These are phyloP conservation scores for Ciconia stormi DNA, from an alignment of 2,113 vertebrate species.

Conservation along the genomic window DNA sequence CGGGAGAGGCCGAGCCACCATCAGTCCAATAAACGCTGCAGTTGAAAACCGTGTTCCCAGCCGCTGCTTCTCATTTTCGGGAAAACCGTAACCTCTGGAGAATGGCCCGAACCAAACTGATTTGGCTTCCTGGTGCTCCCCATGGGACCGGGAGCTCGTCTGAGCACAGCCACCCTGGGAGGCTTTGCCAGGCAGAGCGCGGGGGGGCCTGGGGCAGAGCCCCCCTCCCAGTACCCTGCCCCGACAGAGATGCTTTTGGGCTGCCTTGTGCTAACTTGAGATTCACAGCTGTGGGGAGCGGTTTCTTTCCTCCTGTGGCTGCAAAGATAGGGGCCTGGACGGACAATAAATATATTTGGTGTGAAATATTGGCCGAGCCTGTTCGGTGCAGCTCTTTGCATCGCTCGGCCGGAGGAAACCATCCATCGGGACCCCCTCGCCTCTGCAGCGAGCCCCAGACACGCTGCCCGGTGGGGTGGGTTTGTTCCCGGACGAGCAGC, in stretches of 20 bases:
- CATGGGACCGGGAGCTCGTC: fast-evolving
- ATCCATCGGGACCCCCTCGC: fast-evolving
- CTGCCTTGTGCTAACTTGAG: background rate
- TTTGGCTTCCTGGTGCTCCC: background rate
- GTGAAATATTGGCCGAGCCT: fast-evolving
- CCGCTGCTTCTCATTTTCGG: background rate
- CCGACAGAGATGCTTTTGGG: background rate
- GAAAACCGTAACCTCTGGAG: background rate
- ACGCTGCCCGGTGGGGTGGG: background rate
- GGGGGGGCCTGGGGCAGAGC: background rate
- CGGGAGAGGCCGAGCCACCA: fast-evolving
- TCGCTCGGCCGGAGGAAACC: fast-evolving
- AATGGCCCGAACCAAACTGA: fast-evolving
- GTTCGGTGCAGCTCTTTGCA: fast-evolving
- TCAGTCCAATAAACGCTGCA: background rate
- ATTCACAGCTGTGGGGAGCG: fast-evolving
- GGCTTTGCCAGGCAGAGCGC: background rate
- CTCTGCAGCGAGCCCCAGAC: too few relatives aligned
- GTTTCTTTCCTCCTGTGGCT: background rate
- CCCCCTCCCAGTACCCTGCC: background rate
- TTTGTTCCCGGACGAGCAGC: background rate
- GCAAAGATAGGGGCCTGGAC: background rate
- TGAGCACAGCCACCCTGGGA: background rate
- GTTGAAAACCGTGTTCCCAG: fast-evolving
- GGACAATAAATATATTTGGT: background rate